These are phyloP conservation scores for Drosophila hydei DNA, from an alignment of 1,140 invertebrate genomes.

Conservation along the genomic window DNA sequence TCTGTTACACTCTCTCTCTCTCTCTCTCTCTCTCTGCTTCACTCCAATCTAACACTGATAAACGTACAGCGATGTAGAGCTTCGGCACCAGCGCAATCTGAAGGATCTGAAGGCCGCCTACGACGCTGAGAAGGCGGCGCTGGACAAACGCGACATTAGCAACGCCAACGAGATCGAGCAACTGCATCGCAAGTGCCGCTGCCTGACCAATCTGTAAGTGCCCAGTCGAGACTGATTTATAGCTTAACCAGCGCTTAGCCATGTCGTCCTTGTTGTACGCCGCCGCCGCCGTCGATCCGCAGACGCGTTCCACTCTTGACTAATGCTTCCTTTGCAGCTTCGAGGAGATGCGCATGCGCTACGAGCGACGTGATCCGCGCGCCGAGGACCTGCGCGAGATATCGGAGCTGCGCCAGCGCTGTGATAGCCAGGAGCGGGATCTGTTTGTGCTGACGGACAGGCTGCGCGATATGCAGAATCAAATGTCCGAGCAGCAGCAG, in stretches of 20 bases:
- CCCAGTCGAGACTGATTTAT: background rate
- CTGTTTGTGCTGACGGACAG: slow-evolving; percentile 85
- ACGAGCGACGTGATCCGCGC: slow-evolving; percentile 85
- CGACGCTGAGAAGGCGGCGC: slow-evolving; percentile 77
- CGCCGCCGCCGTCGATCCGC: background rate
- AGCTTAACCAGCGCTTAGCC: slow-evolving; percentile 45
- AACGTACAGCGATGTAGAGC: slow-evolving; percentile 70
- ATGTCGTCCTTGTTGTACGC: slow-evolving; percentile 57
- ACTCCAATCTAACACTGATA: slow-evolving; percentile 32
- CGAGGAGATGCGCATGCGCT: slow-evolving; percentile 85
- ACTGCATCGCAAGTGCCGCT: slow-evolving; percentile 85
- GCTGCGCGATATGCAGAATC: slow-evolving; percentile 79
- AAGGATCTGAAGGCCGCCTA: slow-evolving; percentile 82
- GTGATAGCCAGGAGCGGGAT: slow-evolving; percentile 86
- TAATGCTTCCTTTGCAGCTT: slow-evolving; percentile 76
- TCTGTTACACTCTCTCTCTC: background rate
- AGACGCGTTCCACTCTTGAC: background rate
- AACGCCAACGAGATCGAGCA: slow-evolving; percentile 85
- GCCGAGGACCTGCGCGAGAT: slow-evolving; percentile 85
- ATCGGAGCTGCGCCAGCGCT: slow-evolving; percentile 84
- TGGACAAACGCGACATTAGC: slow-evolving; percentile 83
- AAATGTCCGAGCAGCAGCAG: slow-evolving; percentile 68
- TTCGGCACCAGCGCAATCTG: slow-evolving; percentile 76
- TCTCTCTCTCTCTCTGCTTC: slow-evolving; percentile 34
- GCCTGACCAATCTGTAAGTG: slow-evolving; percentile 85